A percentile compares a stretch with the other conserved stretches of the same genome.
phyloP scores from a whole-genome alignment of 2,113 vertebrate species.

The Neodontobutis hainanensis region DNA sequence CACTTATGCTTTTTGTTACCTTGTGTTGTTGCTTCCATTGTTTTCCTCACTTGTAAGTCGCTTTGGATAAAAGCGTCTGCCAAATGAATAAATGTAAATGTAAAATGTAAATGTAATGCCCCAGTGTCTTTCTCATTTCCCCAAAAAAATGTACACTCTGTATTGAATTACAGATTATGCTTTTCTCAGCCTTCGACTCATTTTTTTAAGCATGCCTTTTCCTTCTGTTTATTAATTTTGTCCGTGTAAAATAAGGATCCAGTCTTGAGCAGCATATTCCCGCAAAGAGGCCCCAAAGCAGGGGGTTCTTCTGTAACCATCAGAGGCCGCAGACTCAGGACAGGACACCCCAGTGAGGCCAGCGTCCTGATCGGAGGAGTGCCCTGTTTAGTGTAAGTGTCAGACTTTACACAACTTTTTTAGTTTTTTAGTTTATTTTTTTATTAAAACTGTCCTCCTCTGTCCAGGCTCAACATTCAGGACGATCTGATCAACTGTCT shows the following conservation, averaged over 20 bases:
- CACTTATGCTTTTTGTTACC: too few species aligned
- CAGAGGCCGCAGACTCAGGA: slow-evolving; percentile 84
- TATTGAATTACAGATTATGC: slow-evolving; percentile 9
- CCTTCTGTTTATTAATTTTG: slow-evolving; percentile 11
- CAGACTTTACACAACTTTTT: neutral
- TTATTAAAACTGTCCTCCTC: neutral
- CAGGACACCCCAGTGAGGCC: slow-evolving; percentile 86
- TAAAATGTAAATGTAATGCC: slow-evolving; percentile 29
- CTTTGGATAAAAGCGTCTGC: too few species aligned
- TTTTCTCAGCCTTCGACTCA: slow-evolving; percentile 1
- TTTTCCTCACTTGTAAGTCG: too few species aligned
- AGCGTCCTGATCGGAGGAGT: slow-evolving; percentile 87
- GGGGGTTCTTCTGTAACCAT: slow-evolving; percentile 90
- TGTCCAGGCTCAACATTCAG: slow-evolving; percentile 79
- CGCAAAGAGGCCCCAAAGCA: slow-evolving; percentile 87
- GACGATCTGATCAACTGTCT: slow-evolving; percentile 83
- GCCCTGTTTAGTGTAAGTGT: slow-evolving; percentile 87
- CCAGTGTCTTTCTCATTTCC: slow-evolving; percentile 38
- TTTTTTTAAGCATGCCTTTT: too few species aligned
- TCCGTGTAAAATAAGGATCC: slow-evolving; percentile 80
- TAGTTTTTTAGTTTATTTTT: neutral
- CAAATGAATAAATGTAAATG: too few species aligned
- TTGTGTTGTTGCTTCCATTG: too few species aligned
- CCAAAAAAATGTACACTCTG: slow-evolving; percentile 39
- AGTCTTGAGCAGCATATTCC: slow-evolving; percentile 83